phyloP scores from a whole-genome alignment of 2,888 invertebrate species.

The Brachyopa scutellaris region DNA sequence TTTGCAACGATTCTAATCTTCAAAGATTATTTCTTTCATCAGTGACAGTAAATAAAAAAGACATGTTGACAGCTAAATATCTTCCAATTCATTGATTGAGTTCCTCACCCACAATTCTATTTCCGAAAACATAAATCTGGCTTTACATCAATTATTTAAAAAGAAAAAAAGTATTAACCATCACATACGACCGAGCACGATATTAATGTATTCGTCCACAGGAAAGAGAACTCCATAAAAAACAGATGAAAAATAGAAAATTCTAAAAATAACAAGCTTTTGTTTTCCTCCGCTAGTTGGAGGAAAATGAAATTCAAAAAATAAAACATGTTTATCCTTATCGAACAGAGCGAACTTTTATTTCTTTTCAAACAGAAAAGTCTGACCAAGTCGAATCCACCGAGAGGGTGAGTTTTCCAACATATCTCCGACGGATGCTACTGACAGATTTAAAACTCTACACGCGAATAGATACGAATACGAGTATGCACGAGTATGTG shows the following conservation, averaged over 20 bases:
- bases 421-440: neutral
- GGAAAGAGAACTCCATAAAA: neutral
- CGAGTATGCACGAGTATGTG: too few relatives aligned
- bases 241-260: neutral
- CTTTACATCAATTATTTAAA: neutral
- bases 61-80: too few relatives aligned
- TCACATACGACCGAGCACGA: neutral
- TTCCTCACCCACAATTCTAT: neutral
- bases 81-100: too few relatives aligned
- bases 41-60: neutral
- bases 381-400: neutral
- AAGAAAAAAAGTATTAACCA: neutral
- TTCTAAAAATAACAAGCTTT: conserved; percentile 4
- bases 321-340: neutral
- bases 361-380: neutral
- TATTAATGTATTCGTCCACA: neutral
- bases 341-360: neutral
- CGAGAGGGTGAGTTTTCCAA: too few relatives aligned
- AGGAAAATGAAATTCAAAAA: conserved; percentile 7
- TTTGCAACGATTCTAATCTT: too few relatives aligned
- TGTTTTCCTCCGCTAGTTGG: neutral
- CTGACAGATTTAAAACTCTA: conserved; percentile 8
- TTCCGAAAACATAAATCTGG: neutral
- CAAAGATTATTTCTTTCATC: too few relatives aligned
- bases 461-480: too few relatives aligned